Evolutionary conservation across 2,888 invertebrate genomes (phyloP).

Genomic region (Aleiodes alternator): DNA sequence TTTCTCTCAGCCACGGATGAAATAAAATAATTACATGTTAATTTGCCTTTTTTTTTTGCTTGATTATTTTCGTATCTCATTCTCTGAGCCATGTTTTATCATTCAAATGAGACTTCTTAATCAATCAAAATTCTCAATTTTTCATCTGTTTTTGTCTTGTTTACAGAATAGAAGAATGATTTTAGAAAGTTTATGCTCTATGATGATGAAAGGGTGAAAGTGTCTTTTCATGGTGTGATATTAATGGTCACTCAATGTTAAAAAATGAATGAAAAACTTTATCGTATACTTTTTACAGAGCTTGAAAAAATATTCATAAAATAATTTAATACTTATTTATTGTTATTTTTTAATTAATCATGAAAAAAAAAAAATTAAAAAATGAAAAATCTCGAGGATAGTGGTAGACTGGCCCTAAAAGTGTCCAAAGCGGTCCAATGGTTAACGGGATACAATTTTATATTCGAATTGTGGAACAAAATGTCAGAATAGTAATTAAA

Average conservation of each 20-base stretch:
- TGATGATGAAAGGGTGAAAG: conserved; percentile 23
- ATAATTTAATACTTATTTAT: conserved; percentile 34
- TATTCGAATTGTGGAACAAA: conserved; percentile 61
- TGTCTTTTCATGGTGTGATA: conserved; percentile 6
- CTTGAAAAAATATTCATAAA: conserved; percentile 20
- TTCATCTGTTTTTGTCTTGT: background rate
- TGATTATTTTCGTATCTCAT: background rate
- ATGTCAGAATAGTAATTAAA: conserved; percentile 49
- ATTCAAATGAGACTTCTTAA: background rate
- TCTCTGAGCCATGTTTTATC: background rate
- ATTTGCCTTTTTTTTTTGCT: conserved; percentile 7
- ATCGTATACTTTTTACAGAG: no score
- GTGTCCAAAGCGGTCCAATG: conserved; percentile 70
- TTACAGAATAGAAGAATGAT: background rate
- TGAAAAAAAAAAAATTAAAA: no score
- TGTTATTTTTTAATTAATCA: conserved; percentile 25
- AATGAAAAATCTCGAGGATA: conserved; percentile 49
- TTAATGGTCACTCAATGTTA: background rate
- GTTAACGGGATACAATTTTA: conserved; percentile 74
- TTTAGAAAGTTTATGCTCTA: conserved; percentile 26
- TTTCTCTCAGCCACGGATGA: conserved; percentile 37
- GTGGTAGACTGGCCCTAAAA: conserved; percentile 54
- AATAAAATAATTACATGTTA: no score
- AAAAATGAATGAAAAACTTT: background rate
- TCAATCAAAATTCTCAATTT: background rate